phyloP scores from a whole-genome alignment of 2,113 vertebrate species.

The Raphicerus campestris region DNA sequence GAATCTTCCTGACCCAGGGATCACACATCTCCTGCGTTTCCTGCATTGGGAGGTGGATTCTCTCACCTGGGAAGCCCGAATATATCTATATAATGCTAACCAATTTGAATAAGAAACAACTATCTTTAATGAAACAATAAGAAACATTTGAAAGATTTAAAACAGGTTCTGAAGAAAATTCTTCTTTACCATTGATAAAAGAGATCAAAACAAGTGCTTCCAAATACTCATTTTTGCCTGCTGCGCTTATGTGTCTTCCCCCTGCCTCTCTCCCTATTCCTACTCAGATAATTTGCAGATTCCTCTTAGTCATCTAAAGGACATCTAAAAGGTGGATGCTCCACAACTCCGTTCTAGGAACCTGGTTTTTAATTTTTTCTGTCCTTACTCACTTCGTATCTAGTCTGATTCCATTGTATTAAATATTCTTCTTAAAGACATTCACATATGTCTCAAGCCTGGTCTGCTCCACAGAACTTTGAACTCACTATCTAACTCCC shows the following conservation, averaged over 20 bases:
- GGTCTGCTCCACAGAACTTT: neutral
- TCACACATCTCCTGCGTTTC: neutral
- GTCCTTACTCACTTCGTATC: neutral
- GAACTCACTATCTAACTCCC: neutral
- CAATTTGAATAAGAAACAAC: neutral
- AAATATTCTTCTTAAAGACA: neutral
- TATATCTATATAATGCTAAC: neutral
- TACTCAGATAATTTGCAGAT: neutral
- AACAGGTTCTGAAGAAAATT: neutral
- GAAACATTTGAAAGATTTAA: neutral
- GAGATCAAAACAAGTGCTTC: neutral
- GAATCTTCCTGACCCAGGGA: neutral
- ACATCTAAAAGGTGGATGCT: neutral
- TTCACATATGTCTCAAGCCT: neutral
- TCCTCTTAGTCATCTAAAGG: neutral
- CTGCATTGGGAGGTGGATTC: neutral
- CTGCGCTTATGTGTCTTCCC: neutral
- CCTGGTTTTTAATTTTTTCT: neutral
- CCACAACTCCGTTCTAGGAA: neutral
- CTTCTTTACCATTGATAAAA: neutral
- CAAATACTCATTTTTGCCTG: neutral
- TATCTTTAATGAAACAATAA: neutral
- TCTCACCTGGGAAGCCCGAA: neutral
- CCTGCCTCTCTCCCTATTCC: neutral
- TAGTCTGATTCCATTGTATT: neutral